A percentile compares a stretch with the other conserved stretches of the same genome.
phyloP scores from a whole-genome alignment of 2,797 vertebrate species.

The Crypturellus tataupa region DNA sequence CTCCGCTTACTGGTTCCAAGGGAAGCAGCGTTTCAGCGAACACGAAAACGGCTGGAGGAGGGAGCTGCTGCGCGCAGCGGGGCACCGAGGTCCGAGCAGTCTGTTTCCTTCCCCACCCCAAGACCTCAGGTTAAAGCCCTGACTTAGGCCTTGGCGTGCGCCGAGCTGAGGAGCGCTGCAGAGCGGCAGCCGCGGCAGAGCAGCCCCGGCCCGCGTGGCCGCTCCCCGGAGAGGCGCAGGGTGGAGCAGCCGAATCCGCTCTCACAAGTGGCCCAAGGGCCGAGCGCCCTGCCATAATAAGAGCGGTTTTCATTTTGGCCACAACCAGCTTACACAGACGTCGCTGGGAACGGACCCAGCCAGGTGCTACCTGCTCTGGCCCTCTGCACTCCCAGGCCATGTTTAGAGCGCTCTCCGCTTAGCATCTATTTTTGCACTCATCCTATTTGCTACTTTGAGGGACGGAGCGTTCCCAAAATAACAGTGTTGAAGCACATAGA shows the following conservation, averaged over 20 bases:
- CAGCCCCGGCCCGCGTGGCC: neutral
- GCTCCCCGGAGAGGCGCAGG: neutral
- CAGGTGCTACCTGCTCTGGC: neutral
- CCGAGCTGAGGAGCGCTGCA: neutral
- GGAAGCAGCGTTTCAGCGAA: neutral
- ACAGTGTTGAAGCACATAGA: neutral
- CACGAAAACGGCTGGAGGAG: neutral
- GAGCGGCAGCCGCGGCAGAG: accelerated
- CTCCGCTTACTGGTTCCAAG: neutral
- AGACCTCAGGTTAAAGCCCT: neutral
- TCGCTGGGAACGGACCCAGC: neutral
- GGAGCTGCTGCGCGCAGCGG: neutral
- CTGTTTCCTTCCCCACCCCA: neutral
- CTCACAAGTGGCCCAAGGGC: neutral
- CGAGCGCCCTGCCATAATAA: neutral
- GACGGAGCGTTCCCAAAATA: neutral
- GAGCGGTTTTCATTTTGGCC: neutral
- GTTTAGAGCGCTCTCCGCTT: conserved; percentile 16
- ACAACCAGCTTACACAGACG: neutral
- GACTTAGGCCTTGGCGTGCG: neutral
- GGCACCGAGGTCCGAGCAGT: neutral
- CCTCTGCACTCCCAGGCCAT: neutral
- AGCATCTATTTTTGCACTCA: neutral
- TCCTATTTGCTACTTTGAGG: neutral
- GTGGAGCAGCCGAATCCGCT: neutral